Percentiles rank a stretch among this genome's conserved stretches.
These are phyloP conservation scores for Torymus aiolomorphi DNA, from an alignment of 2,888 invertebrate genomes.

Conservation along the genomic window DNA sequence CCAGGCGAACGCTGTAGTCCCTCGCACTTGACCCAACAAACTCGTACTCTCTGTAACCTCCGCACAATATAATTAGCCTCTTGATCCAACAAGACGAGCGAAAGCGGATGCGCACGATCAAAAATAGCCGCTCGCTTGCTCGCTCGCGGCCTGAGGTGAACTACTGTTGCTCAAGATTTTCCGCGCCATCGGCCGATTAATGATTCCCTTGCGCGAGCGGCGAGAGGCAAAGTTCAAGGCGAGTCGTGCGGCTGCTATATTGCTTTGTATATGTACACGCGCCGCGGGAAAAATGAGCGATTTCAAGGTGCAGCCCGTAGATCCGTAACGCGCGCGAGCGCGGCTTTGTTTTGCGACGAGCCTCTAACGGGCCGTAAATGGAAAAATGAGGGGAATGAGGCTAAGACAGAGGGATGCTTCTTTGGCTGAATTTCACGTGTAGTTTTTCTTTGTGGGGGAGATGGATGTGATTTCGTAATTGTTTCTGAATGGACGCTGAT, in stretches of 20 bases:
- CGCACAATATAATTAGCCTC: no score
- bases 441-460: no score
- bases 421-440: no score
- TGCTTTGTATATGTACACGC: background rate
- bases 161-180: background rate
- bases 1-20: no score
- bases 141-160: background rate
- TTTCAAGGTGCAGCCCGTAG: conserved; percentile 17
- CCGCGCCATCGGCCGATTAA: conserved; percentile 24
- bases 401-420: no score
- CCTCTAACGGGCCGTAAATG: background rate
- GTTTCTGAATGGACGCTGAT: no score
- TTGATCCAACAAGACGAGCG: no score
- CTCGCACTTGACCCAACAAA: no score
- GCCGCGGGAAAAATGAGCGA: conserved; percentile 3
- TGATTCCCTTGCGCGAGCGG: conserved; percentile 51
- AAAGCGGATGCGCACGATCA: no score
- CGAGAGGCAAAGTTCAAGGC: conserved; percentile 69
- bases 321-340: conserved; percentile 15
- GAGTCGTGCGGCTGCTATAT: conserved; percentile 59
- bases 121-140: background rate
- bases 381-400: background rate
- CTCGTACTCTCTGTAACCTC: no score
- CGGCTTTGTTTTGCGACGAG: background rate
- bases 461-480: no score